Conservation (phyloP, 2,113 vertebrate species). For the Potamarius usumacintae region DNA sequence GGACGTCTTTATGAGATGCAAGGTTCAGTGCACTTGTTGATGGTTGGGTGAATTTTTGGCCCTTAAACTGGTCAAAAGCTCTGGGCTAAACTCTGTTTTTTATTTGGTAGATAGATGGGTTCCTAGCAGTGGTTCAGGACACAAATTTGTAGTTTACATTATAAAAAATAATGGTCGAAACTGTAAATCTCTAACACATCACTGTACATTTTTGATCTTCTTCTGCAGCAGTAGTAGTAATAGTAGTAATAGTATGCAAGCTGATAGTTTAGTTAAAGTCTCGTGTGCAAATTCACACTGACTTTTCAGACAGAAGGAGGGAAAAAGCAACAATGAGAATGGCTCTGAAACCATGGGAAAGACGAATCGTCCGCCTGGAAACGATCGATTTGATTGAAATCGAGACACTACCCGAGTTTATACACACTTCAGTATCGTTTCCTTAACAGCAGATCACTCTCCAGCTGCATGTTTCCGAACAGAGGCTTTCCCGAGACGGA, state of each 20-base stretch:
- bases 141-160: not conserved
- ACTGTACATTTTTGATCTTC: not conserved
- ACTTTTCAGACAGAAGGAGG: not conserved
- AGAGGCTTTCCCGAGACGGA: conserved; percentile 60
- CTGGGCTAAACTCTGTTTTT: not conserved
- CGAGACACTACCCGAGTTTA: conserved; percentile 28
- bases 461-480: conserved; percentile 64
- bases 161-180: not conserved
- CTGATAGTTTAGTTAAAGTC: not conserved
- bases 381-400: conserved; percentile 48
- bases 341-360: not conserved
- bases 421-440: conserved; percentile 37
- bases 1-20: not conserved
- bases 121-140: not conserved
- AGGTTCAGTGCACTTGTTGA: not conserved
- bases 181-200: not conserved
- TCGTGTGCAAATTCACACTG: not conserved
- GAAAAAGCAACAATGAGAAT: not conserved
- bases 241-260: not conserved
- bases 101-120: not conserved
- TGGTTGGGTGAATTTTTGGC: not conserved
- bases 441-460: conserved; percentile 50
- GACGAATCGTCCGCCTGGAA: conserved; percentile 19
- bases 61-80: not conserved
- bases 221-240: not conserved